Evolutionary conservation across 2,113 vertebrate genomes (phyloP).

Genomic region (Atlantisia rogersi): DNA sequence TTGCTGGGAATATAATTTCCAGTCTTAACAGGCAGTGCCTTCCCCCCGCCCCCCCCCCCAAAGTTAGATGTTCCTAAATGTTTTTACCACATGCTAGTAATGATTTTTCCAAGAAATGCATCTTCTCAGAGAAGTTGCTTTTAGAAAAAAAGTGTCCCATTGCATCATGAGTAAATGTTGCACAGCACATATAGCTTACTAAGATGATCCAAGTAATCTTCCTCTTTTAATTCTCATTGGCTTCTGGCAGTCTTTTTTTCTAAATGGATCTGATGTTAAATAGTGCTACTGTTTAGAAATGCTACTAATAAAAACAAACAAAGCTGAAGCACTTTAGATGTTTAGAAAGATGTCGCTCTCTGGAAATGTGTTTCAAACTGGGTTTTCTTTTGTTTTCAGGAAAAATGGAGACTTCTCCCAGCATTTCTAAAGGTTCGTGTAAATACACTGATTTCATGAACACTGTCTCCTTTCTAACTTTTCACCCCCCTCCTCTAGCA

Average conservation of each 20-base stretch:
- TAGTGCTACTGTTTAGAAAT: background rate
- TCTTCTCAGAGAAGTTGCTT: background rate
- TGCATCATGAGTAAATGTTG: background rate
- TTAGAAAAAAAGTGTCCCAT: background rate
- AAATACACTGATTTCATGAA: background rate
- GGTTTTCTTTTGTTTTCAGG: slow-evolving; percentile 75
- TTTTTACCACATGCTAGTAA: background rate
- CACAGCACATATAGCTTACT: background rate
- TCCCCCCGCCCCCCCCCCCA: no score
- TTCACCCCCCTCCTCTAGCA: background rate
- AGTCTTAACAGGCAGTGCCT: background rate
- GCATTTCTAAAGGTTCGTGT: slow-evolving; percentile 94
- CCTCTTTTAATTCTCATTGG: background rate
- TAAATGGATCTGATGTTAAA: background rate
- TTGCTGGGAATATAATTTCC: background rate
- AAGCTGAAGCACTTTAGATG: background rate
- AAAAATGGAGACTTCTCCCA: slow-evolving; percentile 98
- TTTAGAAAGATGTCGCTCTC: background rate
- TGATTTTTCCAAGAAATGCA: background rate
- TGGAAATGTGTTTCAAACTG: background rate
- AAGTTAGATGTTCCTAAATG: background rate
- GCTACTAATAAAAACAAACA: background rate
- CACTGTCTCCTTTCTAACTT: background rate
- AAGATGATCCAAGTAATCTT: background rate
- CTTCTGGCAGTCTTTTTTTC: background rate